These are phyloP conservation scores for Ectemnius continuus DNA, from an alignment of 2,888 invertebrate genomes.

Conservation along the genomic window DNA sequence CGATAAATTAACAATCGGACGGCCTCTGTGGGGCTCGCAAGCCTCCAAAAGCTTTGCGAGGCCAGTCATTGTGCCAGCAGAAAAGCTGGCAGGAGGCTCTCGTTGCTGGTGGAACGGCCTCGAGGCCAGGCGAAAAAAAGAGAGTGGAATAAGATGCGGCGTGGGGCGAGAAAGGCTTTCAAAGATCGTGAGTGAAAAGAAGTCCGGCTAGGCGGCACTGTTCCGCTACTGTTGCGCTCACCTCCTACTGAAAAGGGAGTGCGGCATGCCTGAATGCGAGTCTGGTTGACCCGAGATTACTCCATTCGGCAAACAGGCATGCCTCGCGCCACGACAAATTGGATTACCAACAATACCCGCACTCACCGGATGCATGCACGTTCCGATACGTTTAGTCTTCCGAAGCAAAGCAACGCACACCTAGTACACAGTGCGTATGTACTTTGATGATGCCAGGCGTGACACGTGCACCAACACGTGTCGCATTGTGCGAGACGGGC, in stretches of 20 bases:
- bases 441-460: slow-evolving; percentile 17
- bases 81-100: slow-evolving; percentile 10
- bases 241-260: slow-evolving; percentile 19
- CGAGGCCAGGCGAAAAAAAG: slow-evolving; percentile 5
- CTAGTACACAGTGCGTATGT: not conserved
- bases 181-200: slow-evolving; percentile 28
- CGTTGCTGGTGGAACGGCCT: slow-evolving; percentile 3
- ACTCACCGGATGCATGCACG: slow-evolving; percentile 39
- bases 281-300: slow-evolving; percentile 32
- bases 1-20: slow-evolving; percentile 12
- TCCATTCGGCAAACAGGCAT: slow-evolving; percentile 19
- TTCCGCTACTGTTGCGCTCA: slow-evolving; percentile 31
- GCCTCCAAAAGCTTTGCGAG: not conserved
- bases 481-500: slow-evolving; percentile 33
- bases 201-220: slow-evolving; percentile 15
- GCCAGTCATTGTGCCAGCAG: not conserved
- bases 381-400: slow-evolving; percentile 46
- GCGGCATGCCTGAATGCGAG: slow-evolving; percentile 4
- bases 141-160: slow-evolving; percentile 21
- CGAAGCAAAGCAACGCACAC: slow-evolving; percentile 25
- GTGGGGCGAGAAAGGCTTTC: slow-evolving; percentile 46
- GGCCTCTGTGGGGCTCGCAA: slow-evolving; percentile 9
- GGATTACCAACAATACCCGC: slow-evolving; percentile 40
- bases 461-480: slow-evolving; percentile 53
- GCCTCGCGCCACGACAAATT: slow-evolving; percentile 32